phyloP scores from a whole-genome alignment of 1,140 invertebrate species.

The Odontomachus brunneus region DNA sequence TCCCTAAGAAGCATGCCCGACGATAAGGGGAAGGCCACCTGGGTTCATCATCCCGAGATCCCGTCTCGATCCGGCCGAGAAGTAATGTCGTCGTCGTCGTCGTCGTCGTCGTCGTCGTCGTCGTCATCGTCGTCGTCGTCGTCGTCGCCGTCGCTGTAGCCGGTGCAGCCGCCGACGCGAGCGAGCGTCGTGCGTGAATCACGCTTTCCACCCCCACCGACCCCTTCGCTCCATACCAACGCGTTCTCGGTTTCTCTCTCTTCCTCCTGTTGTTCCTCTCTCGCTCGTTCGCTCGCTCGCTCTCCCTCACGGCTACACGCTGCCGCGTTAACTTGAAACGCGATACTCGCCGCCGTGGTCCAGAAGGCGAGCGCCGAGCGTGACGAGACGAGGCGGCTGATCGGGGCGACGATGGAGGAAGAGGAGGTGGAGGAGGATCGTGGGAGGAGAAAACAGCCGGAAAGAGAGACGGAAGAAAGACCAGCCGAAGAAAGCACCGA shows the following conservation, averaged over 20 bases:
- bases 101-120: neutral
- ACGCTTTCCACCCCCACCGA: constrained; percentile 18
- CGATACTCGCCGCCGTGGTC: constrained; percentile 74
- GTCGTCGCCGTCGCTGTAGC: neutral
- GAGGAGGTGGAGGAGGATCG: neutral
- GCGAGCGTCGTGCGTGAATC: constrained; percentile 56
- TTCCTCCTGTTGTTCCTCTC: neutral
- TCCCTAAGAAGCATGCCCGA: neutral
- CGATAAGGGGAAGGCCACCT: neutral
- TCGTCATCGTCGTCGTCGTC: neutral
- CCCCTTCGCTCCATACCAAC: neutral
- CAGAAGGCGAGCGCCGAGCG: constrained; percentile 59
- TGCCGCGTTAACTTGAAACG: constrained; percentile 80
- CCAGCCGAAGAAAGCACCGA: constrained; percentile 30
- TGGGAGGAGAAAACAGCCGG: constrained; percentile 20
- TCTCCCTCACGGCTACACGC: constrained; percentile 59
- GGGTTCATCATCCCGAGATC: neutral
- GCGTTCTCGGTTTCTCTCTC: neutral
- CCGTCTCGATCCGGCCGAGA: constrained; percentile 1
- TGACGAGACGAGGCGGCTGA: constrained; percentile 65
- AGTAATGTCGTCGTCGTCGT: constrained; percentile 9
- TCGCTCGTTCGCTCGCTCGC: constrained; percentile 33
- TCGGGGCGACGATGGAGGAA: constrained; percentile 36
- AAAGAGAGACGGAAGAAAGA: constrained; percentile 34
- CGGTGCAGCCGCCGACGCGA: constrained; percentile 6